Evolutionary conservation across 2,797 vertebrate species (phyloP).

Genomic region (Agapornis canus): DNA sequence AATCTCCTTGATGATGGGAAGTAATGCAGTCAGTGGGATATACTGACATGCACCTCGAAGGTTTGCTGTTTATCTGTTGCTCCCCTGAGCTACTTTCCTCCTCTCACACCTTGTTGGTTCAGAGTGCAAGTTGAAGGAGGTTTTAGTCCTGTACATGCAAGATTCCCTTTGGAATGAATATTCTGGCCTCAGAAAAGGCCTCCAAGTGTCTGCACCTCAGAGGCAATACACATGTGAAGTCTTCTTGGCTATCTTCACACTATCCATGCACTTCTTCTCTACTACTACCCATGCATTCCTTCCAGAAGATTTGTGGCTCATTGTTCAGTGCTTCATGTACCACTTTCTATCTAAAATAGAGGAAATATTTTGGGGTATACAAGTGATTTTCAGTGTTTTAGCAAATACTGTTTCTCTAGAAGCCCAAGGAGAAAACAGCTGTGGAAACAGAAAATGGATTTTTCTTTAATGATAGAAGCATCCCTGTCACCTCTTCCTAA

Average conservation of each 20-base stretch:
- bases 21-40: background rate
- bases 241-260: background rate
- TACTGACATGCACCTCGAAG: background rate
- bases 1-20: background rate
- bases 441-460: background rate
- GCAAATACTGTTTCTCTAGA: background rate
- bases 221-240: background rate
- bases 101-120: background rate
- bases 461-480: background rate
- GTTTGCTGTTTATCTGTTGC: background rate
- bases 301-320: background rate
- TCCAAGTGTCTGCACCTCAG: background rate
- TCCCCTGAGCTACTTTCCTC: background rate
- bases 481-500: background rate
- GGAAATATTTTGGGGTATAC: background rate
- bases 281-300: background rate
- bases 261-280: background rate
- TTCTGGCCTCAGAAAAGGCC: background rate
- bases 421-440: background rate
- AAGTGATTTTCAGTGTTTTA: background rate
- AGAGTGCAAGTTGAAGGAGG: background rate
- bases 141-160: background rate
- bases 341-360: background rate
- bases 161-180: background rate
- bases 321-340: background rate